Evolutionary conservation across 2,888 invertebrate genomes (phyloP).

Genomic region (Pseudococcus jackbeardsleyi): DNA sequence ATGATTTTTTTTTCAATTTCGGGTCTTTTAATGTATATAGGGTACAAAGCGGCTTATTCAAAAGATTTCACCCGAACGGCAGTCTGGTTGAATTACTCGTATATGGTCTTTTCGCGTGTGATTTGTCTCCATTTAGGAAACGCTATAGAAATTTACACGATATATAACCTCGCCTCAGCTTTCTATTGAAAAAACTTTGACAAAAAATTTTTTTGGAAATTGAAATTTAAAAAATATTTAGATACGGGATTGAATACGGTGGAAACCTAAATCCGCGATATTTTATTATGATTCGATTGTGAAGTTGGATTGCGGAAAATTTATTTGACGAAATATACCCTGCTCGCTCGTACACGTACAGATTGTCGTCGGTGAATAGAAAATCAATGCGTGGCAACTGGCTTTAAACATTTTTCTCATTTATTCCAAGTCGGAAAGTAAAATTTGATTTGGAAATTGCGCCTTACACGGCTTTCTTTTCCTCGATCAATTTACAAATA

Average conservation of each 20-base stretch:
- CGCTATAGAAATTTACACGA: conserved; percentile 7
- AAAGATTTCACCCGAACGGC: background rate
- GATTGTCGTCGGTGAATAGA: conserved; percentile 11
- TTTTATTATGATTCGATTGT: conserved; percentile 32
- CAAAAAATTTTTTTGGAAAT: background rate
- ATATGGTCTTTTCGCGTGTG: background rate
- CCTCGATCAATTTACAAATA: background rate
- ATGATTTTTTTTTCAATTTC: conserved; percentile 12
- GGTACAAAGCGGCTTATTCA: background rate
- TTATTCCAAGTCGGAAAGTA: conserved; percentile 11
- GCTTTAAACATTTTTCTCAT: conserved; percentile 44
- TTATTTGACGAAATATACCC: conserved; percentile 48
- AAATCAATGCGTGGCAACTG: conserved; percentile 31
- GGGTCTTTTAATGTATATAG: background rate
- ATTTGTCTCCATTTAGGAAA: background rate
- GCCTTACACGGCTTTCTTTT: background rate
- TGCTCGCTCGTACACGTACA: background rate
- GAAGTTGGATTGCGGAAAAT: conserved; percentile 25
- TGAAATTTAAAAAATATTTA: conserved; percentile 37
- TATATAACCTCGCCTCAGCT: background rate
- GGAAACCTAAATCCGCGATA: background rate
- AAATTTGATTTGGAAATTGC: conserved; percentile 39
- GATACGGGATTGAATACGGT: background rate
- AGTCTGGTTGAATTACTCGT: background rate
- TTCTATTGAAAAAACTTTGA: background rate